Evolutionary conservation across 1,140 invertebrate species (phyloP).

Genomic region (Harlomillsia oculata): DNA sequence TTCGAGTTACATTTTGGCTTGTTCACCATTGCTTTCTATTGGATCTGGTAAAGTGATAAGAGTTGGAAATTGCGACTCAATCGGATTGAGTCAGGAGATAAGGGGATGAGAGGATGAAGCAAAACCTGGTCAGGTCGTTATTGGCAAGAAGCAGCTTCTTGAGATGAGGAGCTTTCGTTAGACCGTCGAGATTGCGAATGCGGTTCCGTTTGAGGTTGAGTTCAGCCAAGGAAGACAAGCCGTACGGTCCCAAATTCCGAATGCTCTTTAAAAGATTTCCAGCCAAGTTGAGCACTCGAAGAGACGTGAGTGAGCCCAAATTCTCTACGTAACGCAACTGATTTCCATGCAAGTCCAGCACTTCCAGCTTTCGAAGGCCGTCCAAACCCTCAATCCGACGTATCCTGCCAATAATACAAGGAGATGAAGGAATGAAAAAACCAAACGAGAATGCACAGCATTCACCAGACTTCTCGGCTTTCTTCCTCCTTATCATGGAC

Average conservation of each 20-base stretch:
- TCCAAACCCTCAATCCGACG: slow-evolving; percentile 65
- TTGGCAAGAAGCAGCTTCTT: slow-evolving; percentile 75
- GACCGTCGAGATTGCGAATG: slow-evolving; percentile 65
- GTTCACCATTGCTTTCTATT: too few relatives aligned
- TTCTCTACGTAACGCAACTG: slow-evolving; percentile 60
- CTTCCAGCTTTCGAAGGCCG: slow-evolving; percentile 61
- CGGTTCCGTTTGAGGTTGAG: slow-evolving; percentile 78
- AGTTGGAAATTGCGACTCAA: too few relatives aligned
- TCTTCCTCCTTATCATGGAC: too few relatives aligned
- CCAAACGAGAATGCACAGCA: too few relatives aligned
- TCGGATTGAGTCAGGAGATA: too few relatives aligned
- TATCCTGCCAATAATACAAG: slow-evolving; percentile 55
- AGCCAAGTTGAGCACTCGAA: slow-evolving; percentile 83
- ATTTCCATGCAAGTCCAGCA: slow-evolving; percentile 85
- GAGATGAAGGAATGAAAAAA: too few relatives aligned
- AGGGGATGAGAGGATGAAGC: too few relatives aligned
- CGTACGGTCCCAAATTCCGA: slow-evolving; percentile 57
- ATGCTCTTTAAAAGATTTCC: slow-evolving; percentile 74
- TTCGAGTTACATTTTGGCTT: too few relatives aligned
- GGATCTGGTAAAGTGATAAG: too few relatives aligned
- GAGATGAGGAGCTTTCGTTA: slow-evolving; percentile 66
- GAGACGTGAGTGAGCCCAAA: slow-evolving; percentile 50
- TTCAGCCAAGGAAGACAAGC: slow-evolving; percentile 65
- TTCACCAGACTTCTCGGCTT: too few relatives aligned
- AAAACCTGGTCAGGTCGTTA: slow-evolving; percentile 59